A percentile compares a stretch with the other conserved stretches of the same genome.
Evolutionary conservation across 2,888 invertebrate species (phyloP).

Genomic region (Sesia apiformis): DNA sequence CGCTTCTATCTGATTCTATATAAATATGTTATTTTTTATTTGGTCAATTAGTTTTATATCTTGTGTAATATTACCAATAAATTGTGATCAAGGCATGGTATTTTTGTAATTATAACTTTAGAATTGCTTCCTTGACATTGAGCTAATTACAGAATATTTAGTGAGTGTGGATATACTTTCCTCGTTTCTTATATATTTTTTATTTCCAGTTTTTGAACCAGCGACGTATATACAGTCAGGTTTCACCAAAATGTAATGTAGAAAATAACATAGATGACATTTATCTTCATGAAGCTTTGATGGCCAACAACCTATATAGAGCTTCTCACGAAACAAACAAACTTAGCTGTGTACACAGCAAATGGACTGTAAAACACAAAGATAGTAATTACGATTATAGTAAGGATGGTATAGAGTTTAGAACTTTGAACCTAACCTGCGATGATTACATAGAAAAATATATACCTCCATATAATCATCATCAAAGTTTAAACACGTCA

Average conservation of each 20-base stretch:
- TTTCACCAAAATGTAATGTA: constrained; percentile 32
- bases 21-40: background rate
- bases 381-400: constrained; percentile 18
- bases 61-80: background rate
- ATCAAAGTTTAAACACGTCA: constrained; percentile 17
- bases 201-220: constrained; percentile 45
- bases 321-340: constrained; percentile 3
- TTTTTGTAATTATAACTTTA: constrained; percentile 4
- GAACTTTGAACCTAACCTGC: constrained; percentile 35
- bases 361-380: constrained; percentile 12
- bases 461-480: constrained; percentile 17
- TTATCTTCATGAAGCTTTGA: constrained; percentile 29
- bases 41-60: background rate
- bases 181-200: constrained; percentile 3
- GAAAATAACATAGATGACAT: constrained; percentile 43
- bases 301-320: constrained; percentile 16
- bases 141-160: constrained; percentile 24
- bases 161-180: background rate
- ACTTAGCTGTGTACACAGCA: constrained; percentile 12
- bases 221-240: constrained; percentile 57
- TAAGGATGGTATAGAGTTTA: constrained; percentile 31
- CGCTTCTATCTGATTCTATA: background rate
- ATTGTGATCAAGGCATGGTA: background rate
- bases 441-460: constrained; percentile 60
- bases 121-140: constrained; percentile 38